phyloP scores from a whole-genome alignment of 1,140 invertebrate species.

The Bombus affinis region DNA sequence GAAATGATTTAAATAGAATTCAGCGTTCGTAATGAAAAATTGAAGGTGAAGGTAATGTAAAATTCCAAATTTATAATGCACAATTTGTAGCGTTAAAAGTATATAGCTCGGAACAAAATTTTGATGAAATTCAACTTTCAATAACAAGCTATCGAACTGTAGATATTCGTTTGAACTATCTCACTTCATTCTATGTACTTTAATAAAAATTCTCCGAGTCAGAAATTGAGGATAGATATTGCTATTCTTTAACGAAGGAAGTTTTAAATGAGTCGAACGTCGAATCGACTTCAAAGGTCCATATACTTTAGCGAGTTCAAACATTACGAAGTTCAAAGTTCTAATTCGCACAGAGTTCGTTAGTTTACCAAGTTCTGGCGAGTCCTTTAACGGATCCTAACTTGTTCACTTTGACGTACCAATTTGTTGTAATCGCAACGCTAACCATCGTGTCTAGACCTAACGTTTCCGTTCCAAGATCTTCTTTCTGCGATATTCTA shows the following conservation, averaged over 20 bases:
- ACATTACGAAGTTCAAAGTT: constrained; percentile 29
- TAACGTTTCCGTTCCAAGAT: neutral
- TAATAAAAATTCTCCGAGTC: neutral
- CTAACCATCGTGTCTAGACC: neutral
- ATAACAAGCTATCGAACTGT: neutral
- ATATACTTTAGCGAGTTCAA: constrained; percentile 13
- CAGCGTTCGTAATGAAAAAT: too few relatives aligned
- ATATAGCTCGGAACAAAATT: neutral
- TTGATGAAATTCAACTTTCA: neutral
- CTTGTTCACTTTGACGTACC: constrained; percentile 34
- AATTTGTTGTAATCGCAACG: constrained; percentile 31
- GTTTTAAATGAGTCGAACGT: constrained; percentile 12
- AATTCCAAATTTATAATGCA: neutral
- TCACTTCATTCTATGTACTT: neutral
- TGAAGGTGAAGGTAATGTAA: too few relatives aligned
- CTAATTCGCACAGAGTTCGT: constrained; percentile 34
- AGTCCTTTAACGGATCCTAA: constrained; percentile 13
- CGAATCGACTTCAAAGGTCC: constrained; percentile 17
- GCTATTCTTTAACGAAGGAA: constrained; percentile 24
- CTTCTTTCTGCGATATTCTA: too few relatives aligned
- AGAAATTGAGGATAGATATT: neutral
- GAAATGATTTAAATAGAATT: neutral
- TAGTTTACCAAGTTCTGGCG: constrained; percentile 23
- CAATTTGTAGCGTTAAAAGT: neutral
- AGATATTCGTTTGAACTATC: neutral